Evolutionary conservation across 2,888 invertebrate species (phyloP).

Genomic region (Candidula unifasciata): DNA sequence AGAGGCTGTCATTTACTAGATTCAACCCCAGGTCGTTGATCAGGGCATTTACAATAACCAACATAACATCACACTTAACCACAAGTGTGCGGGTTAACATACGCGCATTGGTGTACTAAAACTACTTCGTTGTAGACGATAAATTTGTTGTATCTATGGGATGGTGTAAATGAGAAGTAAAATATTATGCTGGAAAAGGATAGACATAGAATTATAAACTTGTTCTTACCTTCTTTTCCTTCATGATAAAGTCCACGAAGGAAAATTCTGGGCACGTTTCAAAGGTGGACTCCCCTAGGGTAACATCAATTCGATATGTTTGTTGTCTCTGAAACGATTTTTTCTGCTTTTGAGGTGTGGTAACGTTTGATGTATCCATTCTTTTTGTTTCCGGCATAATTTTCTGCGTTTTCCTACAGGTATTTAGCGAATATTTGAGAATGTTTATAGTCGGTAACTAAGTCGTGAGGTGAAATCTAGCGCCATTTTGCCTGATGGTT

Average conservation of each 20-base stretch:
- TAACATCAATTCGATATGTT: slow-evolving; percentile 89
- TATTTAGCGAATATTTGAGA: neutral
- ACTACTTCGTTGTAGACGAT: no score
- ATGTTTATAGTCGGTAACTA: slow-evolving; percentile 46
- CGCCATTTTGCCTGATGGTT: slow-evolving; percentile 69
- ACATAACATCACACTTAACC: no score
- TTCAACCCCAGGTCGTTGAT: no score
- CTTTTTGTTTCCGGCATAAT: slow-evolving; percentile 86
- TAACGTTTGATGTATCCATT: slow-evolving; percentile 85
- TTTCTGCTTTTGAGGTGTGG: slow-evolving; percentile 81
- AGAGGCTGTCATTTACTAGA: no score
- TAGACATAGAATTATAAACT: neutral
- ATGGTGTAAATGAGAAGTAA: neutral
- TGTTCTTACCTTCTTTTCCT: slow-evolving; percentile 66
- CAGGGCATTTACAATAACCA: no score
- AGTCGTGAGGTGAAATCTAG: slow-evolving; percentile 68
- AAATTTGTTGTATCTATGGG: no score
- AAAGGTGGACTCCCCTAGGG: slow-evolving; percentile 92
- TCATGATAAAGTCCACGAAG: slow-evolving; percentile 87
- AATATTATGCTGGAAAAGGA: neutral
- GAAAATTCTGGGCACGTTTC: slow-evolving; percentile 94
- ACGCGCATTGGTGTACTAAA: no score
- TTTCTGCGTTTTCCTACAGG: neutral
- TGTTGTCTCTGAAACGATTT: slow-evolving; percentile 81
- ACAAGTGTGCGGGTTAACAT: no score